These are phyloP conservation scores for Nomada ruficornis DNA, from an alignment of 2,888 invertebrate species.

Conservation along the genomic window DNA sequence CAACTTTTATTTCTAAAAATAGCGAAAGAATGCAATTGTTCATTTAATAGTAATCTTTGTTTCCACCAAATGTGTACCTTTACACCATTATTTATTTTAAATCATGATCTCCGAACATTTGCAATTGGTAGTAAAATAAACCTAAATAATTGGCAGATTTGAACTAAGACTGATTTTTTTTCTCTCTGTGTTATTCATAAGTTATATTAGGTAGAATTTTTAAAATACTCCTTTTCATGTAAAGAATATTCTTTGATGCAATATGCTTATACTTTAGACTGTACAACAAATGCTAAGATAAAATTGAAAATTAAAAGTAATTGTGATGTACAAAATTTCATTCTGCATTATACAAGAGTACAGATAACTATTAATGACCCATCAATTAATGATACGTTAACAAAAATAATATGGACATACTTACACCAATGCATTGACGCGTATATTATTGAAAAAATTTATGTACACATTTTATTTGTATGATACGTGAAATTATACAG, in stretches of 20 bases:
- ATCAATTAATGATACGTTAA: conserved; percentile 1
- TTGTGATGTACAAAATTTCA: conserved; percentile 48
- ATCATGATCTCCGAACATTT: conserved; percentile 51
- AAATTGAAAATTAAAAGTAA: conserved; percentile 37
- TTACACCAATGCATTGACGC: conserved; percentile 14
- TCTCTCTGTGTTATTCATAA: conserved; percentile 67
- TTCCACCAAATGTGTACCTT: conserved; percentile 18
- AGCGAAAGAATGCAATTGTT: background rate
- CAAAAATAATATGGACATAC: conserved; percentile 31
- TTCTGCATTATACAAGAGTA: conserved; percentile 53
- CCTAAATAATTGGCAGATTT: conserved; percentile 63
- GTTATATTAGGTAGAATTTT: conserved; percentile 56
- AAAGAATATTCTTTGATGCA: conserved; percentile 34
- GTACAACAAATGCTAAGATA: conserved; percentile 26
- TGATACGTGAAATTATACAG: conserved; percentile 30
- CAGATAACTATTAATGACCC: background rate
- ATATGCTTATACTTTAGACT: conserved; percentile 29
- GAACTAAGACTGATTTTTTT: conserved; percentile 78
- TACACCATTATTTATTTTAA: conserved; percentile 40
- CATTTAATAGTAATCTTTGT: background rate
- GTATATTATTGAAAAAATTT: conserved; percentile 26
- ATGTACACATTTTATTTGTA: conserved; percentile 44
- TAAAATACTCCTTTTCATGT: conserved; percentile 40
- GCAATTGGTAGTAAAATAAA: conserved; percentile 44
- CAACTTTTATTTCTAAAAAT: background rate